Evolutionary conservation across 2,797 vertebrate genomes (phyloP).

Genomic region (Sebastes trivittatus): DNA sequence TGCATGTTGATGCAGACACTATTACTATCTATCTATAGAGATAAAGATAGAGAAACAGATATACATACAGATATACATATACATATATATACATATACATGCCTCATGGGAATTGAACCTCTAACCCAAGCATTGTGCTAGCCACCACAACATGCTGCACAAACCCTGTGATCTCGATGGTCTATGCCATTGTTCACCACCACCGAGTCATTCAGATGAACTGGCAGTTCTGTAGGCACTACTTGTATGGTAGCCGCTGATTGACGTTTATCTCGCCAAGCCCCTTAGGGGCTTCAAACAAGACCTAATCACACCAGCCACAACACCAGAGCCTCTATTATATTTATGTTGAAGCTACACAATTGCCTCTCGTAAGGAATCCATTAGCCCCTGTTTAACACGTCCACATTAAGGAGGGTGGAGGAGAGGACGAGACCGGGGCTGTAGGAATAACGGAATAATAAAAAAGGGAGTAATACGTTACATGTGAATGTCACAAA

Average conservation of each 20-base stretch:
- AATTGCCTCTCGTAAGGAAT: conserved; percentile 76
- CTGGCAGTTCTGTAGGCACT: conserved; percentile 8
- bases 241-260: conserved; percentile 41
- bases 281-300: conserved; percentile 38
- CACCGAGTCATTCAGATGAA: conserved; percentile 22
- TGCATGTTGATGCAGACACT: background rate
- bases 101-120: background rate
- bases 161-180: conserved; percentile 17
- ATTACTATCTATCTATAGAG: background rate
- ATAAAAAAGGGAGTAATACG: background rate
- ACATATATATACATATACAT: background rate
- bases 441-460: conserved; percentile 18
- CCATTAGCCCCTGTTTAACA: conserved; percentile 69
- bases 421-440: background rate
- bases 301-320: conserved; percentile 66
- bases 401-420: conserved; percentile 36
- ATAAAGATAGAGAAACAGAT: too few species aligned
- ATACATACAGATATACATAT: too few species aligned
- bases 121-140: background rate
- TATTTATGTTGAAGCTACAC: conserved; percentile 56
- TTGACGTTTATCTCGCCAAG: conserved; percentile 49
- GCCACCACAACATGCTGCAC: conserved; percentile 24
- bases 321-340: conserved; percentile 51
- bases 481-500: conserved; percentile 32
- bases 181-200: conserved; percentile 15